These are phyloP conservation scores for Tigriopus japonicus DNA, from an alignment of 1,140 invertebrate genomes.

Conservation along the genomic window DNA sequence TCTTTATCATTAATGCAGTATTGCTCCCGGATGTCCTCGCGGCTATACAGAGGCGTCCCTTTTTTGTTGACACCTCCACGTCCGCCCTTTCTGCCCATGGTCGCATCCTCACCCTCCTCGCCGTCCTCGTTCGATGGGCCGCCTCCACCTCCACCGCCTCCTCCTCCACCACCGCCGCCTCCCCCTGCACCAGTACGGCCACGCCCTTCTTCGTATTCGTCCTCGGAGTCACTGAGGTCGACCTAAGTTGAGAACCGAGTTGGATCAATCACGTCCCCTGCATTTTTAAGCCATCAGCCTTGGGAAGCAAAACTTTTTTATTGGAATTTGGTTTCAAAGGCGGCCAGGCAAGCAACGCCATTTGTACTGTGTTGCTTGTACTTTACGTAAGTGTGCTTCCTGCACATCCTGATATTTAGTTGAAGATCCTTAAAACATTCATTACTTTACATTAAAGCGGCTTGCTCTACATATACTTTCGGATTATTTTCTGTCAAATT, in stretches of 20 bases:
- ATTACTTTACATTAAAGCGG: too few species aligned
- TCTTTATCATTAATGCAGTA: slow-evolving; percentile 82
- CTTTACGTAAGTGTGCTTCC: too few species aligned
- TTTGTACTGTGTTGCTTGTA: too few species aligned
- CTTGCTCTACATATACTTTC: too few species aligned
- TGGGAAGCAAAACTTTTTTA: too few species aligned
- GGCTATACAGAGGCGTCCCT: slow-evolving; percentile 51
- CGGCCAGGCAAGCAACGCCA: too few species aligned
- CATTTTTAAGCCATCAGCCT: too few species aligned
- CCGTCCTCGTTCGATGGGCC: not conserved
- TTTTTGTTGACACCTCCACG: slow-evolving; percentile 22
- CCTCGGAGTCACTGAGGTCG: slow-evolving; percentile 8
- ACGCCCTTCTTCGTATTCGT: not conserved
- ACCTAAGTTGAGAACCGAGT: not conserved
- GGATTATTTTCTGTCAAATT: too few species aligned
- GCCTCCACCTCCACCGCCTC: slow-evolving; percentile 16
- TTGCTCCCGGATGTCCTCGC: slow-evolving; percentile 67
- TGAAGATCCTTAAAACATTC: too few species aligned
- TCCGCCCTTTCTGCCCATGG: slow-evolving; percentile 14
- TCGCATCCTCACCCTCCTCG: slow-evolving; percentile 13
- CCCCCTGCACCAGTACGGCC: slow-evolving; percentile 12
- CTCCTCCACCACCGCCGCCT: slow-evolving; percentile 10
- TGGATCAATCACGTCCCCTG: too few species aligned
- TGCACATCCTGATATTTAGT: too few species aligned
- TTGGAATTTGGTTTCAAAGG: too few species aligned